A percentile compares a stretch with the other conserved stretches of the same genome.
Conservation (phyloP, 2,797 vertebrate species). For the Periophthalmus magnuspinnatus region DNA sequence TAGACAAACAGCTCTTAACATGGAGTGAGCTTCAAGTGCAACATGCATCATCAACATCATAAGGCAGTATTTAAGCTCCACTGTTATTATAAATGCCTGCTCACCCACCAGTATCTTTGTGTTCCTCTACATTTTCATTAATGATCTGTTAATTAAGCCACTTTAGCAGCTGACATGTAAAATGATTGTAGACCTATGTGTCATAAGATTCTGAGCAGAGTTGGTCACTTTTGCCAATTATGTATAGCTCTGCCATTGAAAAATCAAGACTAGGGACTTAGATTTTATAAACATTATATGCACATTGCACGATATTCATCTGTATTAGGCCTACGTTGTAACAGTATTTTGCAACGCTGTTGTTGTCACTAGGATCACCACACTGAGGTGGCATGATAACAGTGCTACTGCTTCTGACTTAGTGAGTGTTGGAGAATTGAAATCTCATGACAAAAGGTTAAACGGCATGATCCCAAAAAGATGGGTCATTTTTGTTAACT, state of each 20-base stretch:
- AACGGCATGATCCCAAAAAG: background rate
- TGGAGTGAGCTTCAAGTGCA: conserved; percentile 30
- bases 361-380: background rate
- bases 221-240: background rate
- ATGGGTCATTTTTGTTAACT: background rate
- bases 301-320: too few relatives aligned
- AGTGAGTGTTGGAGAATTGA: background rate
- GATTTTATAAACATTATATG: too few relatives aligned
- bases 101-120: conserved; percentile 20
- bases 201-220: conserved; percentile 8
- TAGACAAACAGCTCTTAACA: conserved; percentile 10
- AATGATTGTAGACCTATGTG: conserved; percentile 11
- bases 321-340: too few relatives aligned
- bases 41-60: conserved; percentile 8
- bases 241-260: background rate
- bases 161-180: conserved; percentile 21
- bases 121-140: conserved; percentile 37
- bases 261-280: background rate
- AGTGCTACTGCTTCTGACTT: background rate
- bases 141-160: conserved; percentile 37
- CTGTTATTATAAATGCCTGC: conserved; percentile 39
- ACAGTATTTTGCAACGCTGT: background rate
- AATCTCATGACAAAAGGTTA: background rate
- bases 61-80: conserved; percentile 41
- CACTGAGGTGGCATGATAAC: background rate